These are phyloP conservation scores for Cylindroiulus punctatus DNA, from an alignment of 2,888 invertebrate species.

Conservation along the genomic window DNA sequence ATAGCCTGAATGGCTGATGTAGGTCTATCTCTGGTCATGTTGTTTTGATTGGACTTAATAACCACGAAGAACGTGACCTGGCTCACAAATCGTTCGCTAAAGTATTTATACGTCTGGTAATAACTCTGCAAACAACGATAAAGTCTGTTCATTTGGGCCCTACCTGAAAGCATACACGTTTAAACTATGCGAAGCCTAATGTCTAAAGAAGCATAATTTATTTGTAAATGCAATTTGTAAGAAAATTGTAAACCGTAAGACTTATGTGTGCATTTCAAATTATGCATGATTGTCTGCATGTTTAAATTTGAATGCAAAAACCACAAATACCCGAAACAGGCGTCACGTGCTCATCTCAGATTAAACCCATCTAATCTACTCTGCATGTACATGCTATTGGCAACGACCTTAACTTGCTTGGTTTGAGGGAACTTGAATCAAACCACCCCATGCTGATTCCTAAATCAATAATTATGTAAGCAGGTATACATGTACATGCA, in stretches of 20 bases:
- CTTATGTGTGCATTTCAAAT: too few species aligned
- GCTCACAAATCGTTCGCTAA: slow-evolving; percentile 21
- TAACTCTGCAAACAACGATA: slow-evolving; percentile 14
- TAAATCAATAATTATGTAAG: too few species aligned
- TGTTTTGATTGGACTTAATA: slow-evolving; percentile 43
- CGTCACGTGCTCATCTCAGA: too few species aligned
- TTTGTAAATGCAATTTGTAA: background rate
- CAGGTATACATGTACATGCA: too few species aligned
- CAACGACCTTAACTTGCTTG: too few species aligned
- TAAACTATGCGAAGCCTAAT: background rate
- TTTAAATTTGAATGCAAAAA: too few species aligned
- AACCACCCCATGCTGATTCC: too few species aligned
- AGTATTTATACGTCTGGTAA: slow-evolving; percentile 37
- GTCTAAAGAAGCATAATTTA: background rate
- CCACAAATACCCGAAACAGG: too few species aligned
- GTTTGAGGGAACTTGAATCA: too few species aligned
- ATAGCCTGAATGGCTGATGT: slow-evolving; percentile 24
- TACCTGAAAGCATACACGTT: background rate
- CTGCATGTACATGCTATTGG: too few species aligned
- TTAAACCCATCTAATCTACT: too few species aligned
- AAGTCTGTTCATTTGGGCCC: background rate
- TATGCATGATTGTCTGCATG: background rate
- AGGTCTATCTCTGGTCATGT: slow-evolving; percentile 7
- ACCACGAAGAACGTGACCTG: slow-evolving; percentile 30
- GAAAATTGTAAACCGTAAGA: too few species aligned